Evolutionary conservation across 2,888 invertebrate species (phyloP), one percentile per base, ranked within the genome.

Genomic region (Nesidiocoris tenuis): DNA sequence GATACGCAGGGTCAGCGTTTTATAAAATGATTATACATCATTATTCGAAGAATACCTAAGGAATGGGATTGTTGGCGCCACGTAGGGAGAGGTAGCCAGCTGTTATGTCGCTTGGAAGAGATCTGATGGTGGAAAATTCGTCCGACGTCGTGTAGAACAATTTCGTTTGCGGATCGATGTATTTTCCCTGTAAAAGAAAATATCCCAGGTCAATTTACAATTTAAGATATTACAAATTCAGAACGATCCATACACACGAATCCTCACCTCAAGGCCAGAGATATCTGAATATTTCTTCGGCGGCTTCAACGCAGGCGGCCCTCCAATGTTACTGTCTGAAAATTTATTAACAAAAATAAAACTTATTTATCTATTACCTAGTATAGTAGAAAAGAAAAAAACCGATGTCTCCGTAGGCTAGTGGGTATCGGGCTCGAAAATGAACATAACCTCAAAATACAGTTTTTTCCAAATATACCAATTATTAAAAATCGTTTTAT

Each of bases 211-310:
- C 5, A 63, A 24, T 67, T 54, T 12, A 63, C n/a, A 17, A 21
- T 39, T 54, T 61, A 54, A 66, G 17, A 2, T 54, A 54, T 1
- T 56, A 56, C 17, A 17, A 56, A n/a, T 2, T 56, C n/a, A 1
- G 56, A 17, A 56, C 17, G 17, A 17, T n/a, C 56, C 12, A 54
- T 54, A 54, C 12, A 12, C 55, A 54, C 12, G 12, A 18, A 63
- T 24, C 83, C 85, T 83, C 83, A 87, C 92, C 61, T 91, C 90
- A 39, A 96, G 84, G 0, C 96, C 96, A 74, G 95, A 95, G 78
- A 96, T 90, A 82, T 96, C 96, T 0, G 96, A 96, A 84, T 96
- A 96, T 82, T 96, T 96, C 82, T 95, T 95, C 0, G 93, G 90
- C 2, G 96, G 96, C 82, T 90, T 90, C 82, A 96, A 93, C 55